Base-by-base conservation (phyloP, 2,797 vertebrate genomes). In the Anguilla marmorata region DNA sequence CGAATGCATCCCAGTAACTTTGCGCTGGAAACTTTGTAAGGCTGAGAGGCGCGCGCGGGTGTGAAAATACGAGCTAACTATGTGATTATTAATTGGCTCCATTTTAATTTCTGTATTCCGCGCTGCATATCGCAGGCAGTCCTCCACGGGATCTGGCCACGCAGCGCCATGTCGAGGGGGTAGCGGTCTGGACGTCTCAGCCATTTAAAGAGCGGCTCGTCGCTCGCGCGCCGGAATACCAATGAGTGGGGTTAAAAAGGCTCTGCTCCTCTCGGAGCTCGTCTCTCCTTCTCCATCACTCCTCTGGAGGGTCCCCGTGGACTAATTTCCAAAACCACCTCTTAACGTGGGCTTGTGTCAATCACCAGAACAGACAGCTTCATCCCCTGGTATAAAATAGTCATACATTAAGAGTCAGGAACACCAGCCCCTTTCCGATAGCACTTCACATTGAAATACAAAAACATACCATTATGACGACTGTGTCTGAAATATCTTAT, bases 321-420 rank as follows among this genome's bases (percentile, higher is more conserved):
- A 98, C 98, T 99, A 97, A 99, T 99, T 99, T 99, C 97, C 97
- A 97, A 98, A 99, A 99, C 98, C 98, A 98, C 97, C 98, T 98
- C 98, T 98, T 99, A 99, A 99, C 98, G 97, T 98, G 97, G 96
- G 98, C 97, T 98, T 95, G 96, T 99, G 98, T 99, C 98, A 99
- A 99, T 99, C 98, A 99, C 97, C 97, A 96, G 98, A 99, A 99
- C 97, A 99, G 98, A 99, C 98, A 99, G 98, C 98, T 99, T 98
- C 97, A 98, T 99, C 98, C 97, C 98, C 97, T 98, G 98, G 98
- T 98, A 98, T 98, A 97, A 98, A 98, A 97, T 96, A 97, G 97
- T 97, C 97, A 97, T 96, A 97, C 96, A 97, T 97, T 97, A 96
- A 96, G 96, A 98, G 96, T 95, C 96, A 94, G 94, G 96, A 95